phyloP scores from a whole-genome alignment of 37 sponge, comb jelly and placozoan species.

The Haliclona indistincta region DNA sequence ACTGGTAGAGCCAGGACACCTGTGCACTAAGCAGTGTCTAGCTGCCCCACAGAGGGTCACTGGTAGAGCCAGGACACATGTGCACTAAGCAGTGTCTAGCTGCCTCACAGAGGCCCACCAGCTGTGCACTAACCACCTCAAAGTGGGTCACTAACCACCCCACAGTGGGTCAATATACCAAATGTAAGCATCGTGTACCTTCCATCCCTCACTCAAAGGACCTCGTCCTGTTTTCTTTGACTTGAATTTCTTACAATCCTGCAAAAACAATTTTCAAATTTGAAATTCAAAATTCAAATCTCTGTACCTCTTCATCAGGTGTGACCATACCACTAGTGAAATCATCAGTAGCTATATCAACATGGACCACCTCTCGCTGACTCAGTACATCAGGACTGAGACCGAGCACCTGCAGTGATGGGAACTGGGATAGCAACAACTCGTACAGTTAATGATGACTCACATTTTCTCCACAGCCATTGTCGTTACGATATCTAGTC shows the following conservation, averaged over 20 bases:
- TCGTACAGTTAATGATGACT: too few species aligned
- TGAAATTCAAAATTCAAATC: too few species aligned
- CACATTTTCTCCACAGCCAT: constrained; percentile 65
- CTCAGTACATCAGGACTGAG: constrained; percentile 32
- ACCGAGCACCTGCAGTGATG: constrained; percentile 32
- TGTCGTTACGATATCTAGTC: constrained; percentile 69
- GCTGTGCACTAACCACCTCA: too few species aligned
- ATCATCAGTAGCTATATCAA: constrained; percentile 70
- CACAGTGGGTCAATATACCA: background rate
- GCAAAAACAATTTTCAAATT: background rate
- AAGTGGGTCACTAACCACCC: too few species aligned
- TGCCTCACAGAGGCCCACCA: too few species aligned
- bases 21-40: too few species aligned
- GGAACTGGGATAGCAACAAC: background rate
- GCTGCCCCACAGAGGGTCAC: too few species aligned
- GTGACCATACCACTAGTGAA: constrained; percentile 24
- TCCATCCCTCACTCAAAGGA: constrained; percentile 64
- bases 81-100: background rate
- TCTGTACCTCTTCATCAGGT: constrained; percentile 15
- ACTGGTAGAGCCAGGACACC: background rate
- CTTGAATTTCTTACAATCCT: constrained; percentile 65
- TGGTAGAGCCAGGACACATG: background rate
- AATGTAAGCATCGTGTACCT: constrained; percentile 15
- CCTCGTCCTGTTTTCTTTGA: constrained; percentile 81
- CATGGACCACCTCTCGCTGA: constrained; percentile 57